Percentiles rank a stretch among this genome's conserved stretches.
Conservation (phyloP, 2,888 invertebrate genomes). For the Therioaphis trifolii region DNA sequence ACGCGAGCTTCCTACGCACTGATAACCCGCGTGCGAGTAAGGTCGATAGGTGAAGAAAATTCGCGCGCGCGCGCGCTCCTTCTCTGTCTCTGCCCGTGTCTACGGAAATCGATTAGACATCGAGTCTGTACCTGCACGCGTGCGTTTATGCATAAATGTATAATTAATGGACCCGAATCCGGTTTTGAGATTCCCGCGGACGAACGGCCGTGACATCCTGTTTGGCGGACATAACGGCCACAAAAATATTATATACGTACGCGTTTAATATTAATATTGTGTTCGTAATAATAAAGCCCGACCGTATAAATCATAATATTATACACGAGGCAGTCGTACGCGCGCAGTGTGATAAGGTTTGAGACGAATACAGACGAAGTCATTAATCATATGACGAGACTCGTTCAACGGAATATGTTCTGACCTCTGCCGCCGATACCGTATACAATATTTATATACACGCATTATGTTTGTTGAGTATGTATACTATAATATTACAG, state of each 20-base stretch:
- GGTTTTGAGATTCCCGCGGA: slow-evolving; percentile 19
- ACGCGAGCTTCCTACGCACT: not conserved
- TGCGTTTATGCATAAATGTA: not conserved
- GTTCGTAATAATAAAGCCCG: not conserved
- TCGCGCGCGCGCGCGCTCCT: not conserved
- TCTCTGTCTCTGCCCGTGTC: no score
- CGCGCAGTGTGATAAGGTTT: slow-evolving; percentile 21
- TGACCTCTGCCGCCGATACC: not conserved
- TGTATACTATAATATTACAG: not conserved
- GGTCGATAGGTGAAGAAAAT: not conserved
- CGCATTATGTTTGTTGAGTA: not conserved
- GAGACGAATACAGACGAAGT: slow-evolving; percentile 6
- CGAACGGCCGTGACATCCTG: slow-evolving; percentile 29
- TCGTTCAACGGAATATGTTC: not conserved
- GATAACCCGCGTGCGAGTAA: not conserved
- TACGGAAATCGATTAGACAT: not conserved
- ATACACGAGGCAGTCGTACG: not conserved
- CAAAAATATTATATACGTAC: not conserved
- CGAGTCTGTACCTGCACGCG: not conserved
- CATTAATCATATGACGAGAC: slow-evolving; percentile 37
- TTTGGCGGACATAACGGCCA: not conserved
- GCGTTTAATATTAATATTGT: no score
- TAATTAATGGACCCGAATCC: slow-evolving; percentile 40
- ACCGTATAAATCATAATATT: slow-evolving; percentile 41
- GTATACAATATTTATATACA: not conserved